Evolutionary conservation across 2,888 invertebrate genomes (phyloP).

Genomic region (Parelbella ahira): DNA sequence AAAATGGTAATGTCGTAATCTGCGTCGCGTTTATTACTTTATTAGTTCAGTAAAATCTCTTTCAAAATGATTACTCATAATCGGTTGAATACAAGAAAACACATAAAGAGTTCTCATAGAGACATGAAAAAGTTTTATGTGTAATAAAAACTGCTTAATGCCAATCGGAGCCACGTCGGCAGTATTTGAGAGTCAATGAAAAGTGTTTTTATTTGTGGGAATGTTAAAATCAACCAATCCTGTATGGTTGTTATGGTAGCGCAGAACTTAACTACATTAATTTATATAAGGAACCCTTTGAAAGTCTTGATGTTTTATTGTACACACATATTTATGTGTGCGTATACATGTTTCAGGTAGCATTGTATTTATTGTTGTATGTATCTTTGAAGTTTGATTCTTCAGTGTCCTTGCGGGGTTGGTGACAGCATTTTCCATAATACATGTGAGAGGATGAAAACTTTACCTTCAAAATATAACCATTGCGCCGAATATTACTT

Average conservation of each 20-base stretch:
- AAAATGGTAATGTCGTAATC: not conserved
- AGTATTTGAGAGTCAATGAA: slow-evolving; percentile 18
- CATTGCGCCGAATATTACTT: too few relatives aligned
- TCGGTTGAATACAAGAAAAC: slow-evolving; percentile 1
- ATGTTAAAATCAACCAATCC: not conserved
- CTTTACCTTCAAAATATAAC: too few relatives aligned
- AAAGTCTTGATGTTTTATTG: too few relatives aligned
- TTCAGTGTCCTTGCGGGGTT: too few relatives aligned
- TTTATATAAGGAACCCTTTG: too few relatives aligned
- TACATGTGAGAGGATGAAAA: too few relatives aligned
- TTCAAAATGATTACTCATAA: not conserved
- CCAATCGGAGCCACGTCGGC: slow-evolving; percentile 13
- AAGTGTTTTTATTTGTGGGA: slow-evolving; percentile 1
- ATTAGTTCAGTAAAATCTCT: not conserved
- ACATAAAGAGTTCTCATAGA: slow-evolving; percentile 9
- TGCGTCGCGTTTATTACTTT: not conserved
- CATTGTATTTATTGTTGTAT: too few relatives aligned
- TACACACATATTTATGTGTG: too few relatives aligned
- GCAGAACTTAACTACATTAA: too few relatives aligned
- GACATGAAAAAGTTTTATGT: slow-evolving; percentile 16
- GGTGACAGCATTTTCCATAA: too few relatives aligned
- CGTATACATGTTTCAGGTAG: too few relatives aligned
- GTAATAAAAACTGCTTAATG: slow-evolving; percentile 19
- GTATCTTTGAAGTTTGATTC: too few relatives aligned
- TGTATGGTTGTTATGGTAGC: not conserved